Percentiles rank a stretch among this genome's conserved stretches.
phyloP scores from a whole-genome alignment of 1,140 invertebrate genomes.

The Drosophila ficusphila region DNA sequence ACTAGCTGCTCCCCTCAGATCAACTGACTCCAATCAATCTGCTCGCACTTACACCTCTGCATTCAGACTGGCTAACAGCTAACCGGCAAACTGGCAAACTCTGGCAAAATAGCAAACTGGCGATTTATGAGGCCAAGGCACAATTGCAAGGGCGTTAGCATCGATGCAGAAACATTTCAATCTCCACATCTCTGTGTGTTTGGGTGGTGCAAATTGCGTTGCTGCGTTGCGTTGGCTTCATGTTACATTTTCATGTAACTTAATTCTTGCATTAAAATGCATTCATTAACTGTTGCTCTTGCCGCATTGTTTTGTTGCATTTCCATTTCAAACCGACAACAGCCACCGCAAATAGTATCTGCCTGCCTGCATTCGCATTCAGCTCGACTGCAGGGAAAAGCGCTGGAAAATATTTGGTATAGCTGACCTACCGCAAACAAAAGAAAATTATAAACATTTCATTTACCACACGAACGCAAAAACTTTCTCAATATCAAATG shows the following conservation, averaged over 20 bases:
- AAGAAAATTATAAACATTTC: conserved; percentile 26
- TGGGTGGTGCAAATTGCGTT: conserved; percentile 49
- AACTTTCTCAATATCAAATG: conserved; percentile 58
- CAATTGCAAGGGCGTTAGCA: conserved; percentile 75
- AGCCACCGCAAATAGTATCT: conserved; percentile 43
- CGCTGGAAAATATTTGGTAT: conserved; percentile 55
- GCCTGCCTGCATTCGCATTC: background rate
- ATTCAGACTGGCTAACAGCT: conserved; percentile 9
- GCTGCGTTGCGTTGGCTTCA: conserved; percentile 49
- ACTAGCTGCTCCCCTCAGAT: conserved; percentile 40
- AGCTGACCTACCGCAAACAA: conserved; percentile 63
- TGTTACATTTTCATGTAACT: conserved; percentile 77
- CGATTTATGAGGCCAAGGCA: conserved; percentile 75
- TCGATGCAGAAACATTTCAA: conserved; percentile 68
- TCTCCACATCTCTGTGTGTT: conserved; percentile 34
- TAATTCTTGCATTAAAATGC: conserved; percentile 80
- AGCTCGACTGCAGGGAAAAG: background rate
- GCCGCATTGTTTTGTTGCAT: conserved; percentile 15
- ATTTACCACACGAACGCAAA: conserved; percentile 7
- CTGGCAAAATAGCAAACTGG: conserved; percentile 2
- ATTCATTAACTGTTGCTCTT: conserved; percentile 67
- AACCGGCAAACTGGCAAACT: background rate
- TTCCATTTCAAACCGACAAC: conserved; percentile 30
- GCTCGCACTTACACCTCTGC: conserved; percentile 65
- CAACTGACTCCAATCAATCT: conserved; percentile 74